Evolutionary conservation across 2,888 invertebrate species (phyloP).

Genomic region (Drosophila pseudotalamancana): DNA sequence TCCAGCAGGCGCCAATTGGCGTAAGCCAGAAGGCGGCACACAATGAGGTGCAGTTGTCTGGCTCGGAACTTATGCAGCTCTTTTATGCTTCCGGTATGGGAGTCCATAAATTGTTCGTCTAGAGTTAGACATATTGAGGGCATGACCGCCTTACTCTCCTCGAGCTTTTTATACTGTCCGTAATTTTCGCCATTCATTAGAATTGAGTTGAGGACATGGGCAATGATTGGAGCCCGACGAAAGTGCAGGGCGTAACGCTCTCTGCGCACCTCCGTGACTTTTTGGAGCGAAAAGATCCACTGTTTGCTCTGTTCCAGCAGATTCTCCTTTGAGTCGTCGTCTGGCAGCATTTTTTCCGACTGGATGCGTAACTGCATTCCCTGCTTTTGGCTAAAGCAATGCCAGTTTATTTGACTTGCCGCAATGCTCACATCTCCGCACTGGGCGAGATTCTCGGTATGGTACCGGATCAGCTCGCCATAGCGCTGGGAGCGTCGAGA

Average conservation of each 20-base stretch:
- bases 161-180: constrained; percentile 28
- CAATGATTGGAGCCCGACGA: constrained; percentile 53
- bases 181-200: constrained; percentile 32
- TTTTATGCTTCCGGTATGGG: not conserved
- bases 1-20: constrained; percentile 62
- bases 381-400: constrained; percentile 75
- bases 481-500: constrained; percentile 9
- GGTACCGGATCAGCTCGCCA: constrained; percentile 79
- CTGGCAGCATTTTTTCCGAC: constrained; percentile 24
- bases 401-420: constrained; percentile 86
- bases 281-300: constrained; percentile 68
- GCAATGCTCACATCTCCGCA: constrained; percentile 89
- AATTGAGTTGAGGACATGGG: constrained; percentile 52
- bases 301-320: constrained; percentile 46
- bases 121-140: constrained; percentile 13
- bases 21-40: constrained; percentile 64
- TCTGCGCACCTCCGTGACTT: constrained; percentile 32
- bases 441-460: constrained; percentile 85
- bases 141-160: not conserved
- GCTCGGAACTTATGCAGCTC: constrained; percentile 69
- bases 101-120: not conserved
- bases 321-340: constrained; percentile 12
- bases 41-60: constrained; percentile 48
- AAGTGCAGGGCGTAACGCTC: constrained; percentile 72
- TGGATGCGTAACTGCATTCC: constrained; percentile 35